phyloP scores from a whole-genome alignment of 2,113 vertebrate species.

The Sebastes schlegelii region DNA sequence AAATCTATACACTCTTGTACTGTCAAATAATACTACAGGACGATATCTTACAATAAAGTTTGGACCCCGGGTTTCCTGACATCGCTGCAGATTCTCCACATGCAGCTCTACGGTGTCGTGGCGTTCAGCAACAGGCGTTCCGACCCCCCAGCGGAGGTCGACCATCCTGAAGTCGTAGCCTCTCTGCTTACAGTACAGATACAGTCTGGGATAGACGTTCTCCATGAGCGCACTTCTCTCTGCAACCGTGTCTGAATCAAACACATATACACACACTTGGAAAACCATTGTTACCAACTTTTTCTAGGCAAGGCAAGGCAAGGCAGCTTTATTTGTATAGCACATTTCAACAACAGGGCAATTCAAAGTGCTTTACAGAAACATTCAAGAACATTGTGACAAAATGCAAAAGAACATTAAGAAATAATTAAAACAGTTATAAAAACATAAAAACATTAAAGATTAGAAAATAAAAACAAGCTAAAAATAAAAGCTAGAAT shows the following conservation, averaged over 20 bases:
- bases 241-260: constrained; percentile 72
- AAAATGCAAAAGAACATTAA: too few relatives aligned
- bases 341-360: too few relatives aligned
- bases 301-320: too few relatives aligned
- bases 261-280: background rate
- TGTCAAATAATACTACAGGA: background rate
- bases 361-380: too few relatives aligned
- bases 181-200: constrained; percentile 76
- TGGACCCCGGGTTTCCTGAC: constrained; percentile 63
- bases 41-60: constrained; percentile 73
- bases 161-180: constrained; percentile 77
- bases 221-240: constrained; percentile 77
- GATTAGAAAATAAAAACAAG: too few relatives aligned
- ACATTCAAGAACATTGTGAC: too few relatives aligned
- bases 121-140: constrained; percentile 64
- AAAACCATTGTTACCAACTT: background rate
- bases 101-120: constrained; percentile 57
- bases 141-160: constrained; percentile 72
- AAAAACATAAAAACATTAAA: too few relatives aligned
- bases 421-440: too few relatives aligned
- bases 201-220: constrained; percentile 71
- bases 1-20: background rate
- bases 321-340: too few relatives aligned
- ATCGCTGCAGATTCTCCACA: constrained; percentile 70
- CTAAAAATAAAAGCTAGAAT: too few relatives aligned